phyloP scores from a whole-genome alignment of 2,113 vertebrate species.

The Promerops cafer region DNA sequence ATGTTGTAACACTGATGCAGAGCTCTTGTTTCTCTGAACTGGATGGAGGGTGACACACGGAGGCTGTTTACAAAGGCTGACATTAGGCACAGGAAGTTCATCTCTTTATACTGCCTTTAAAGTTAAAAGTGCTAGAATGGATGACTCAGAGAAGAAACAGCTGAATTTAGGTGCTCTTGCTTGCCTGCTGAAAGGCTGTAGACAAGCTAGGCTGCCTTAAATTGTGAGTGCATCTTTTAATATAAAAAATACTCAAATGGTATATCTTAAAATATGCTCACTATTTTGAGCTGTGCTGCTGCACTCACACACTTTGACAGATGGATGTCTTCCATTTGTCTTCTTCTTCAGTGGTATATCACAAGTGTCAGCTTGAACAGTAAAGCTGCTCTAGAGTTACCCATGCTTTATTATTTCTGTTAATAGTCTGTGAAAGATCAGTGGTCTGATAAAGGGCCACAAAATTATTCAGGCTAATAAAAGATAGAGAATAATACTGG shows the following conservation, averaged over 20 bases:
- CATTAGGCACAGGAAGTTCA: background rate
- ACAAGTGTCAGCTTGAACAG: background rate
- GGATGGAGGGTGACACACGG: background rate
- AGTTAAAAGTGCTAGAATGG: background rate
- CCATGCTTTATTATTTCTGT: background rate
- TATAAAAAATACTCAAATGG: background rate
- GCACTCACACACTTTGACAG: background rate
- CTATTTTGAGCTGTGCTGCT: background rate
- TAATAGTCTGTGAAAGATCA: background rate
- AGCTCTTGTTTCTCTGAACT: background rate
- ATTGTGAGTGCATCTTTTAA: background rate
- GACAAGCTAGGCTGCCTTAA: background rate
- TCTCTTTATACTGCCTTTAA: background rate
- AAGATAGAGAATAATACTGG: background rate
- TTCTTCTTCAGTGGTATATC: background rate
- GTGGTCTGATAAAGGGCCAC: background rate
- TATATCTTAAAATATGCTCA: conserved; percentile 7
- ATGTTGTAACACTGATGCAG: background rate
- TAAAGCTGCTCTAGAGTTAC: background rate
- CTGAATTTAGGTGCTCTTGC: background rate
- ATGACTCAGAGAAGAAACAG: background rate
- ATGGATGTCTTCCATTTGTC: background rate
- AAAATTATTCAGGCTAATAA: background rate
- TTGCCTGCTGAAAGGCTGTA: background rate
- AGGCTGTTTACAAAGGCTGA: background rate